phyloP scores from a whole-genome alignment of 2,113 vertebrate genomes.

The Neolamprologus caudopunctatus region DNA sequence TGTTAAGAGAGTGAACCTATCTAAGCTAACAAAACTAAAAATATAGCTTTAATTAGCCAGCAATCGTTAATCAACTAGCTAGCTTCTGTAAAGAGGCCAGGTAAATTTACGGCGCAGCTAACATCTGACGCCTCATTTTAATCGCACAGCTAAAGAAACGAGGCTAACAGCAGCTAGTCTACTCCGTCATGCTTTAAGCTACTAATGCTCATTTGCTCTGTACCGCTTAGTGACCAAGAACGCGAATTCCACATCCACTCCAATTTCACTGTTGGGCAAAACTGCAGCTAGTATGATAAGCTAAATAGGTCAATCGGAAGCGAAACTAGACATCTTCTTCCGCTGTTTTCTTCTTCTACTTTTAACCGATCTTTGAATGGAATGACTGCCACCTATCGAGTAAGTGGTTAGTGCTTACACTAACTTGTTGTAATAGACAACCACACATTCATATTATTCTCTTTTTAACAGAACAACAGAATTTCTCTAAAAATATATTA shows the following conservation, averaged over 20 bases:
- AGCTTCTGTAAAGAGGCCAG: not conserved
- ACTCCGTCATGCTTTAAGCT: not conserved
- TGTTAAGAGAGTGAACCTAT: not conserved
- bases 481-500: not conserved
- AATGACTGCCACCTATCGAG: not conserved
- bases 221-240: not conserved
- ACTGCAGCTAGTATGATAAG: constrained; percentile 6
- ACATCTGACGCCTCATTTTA: constrained; percentile 14
- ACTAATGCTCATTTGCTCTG: not conserved
- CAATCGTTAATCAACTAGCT: not conserved
- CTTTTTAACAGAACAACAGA: not conserved
- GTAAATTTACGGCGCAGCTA: not conserved
- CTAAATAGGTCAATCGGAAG: constrained; percentile 56
- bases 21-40: not conserved
- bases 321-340: constrained; percentile 31
- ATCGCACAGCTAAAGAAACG: constrained; percentile 15
- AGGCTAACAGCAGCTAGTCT: constrained; percentile 1
- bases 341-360: constrained; percentile 31
- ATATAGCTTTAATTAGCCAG: not conserved
- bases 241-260: not conserved
- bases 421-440: not conserved
- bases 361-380: fast-evolving
- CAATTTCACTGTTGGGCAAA: not conserved
- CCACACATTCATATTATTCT: not conserved
- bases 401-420: not conserved